Evolutionary conservation across 2,888 invertebrate genomes (phyloP).

Genomic region (Clivina fossor): DNA sequence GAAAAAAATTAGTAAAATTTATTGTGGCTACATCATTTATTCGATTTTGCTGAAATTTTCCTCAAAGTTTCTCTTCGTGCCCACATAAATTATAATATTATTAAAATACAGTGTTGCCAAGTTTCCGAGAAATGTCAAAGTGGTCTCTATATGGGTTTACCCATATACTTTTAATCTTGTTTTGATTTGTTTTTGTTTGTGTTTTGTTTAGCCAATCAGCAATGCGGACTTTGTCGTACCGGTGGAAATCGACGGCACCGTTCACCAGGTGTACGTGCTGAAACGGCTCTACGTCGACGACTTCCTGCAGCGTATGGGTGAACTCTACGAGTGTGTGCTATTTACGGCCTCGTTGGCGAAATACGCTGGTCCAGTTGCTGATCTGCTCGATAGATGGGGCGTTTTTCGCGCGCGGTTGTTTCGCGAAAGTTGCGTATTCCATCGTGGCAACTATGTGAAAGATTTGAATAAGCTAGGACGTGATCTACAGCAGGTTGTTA

Average conservation of each 20-base stretch:
- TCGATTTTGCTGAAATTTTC: too few relatives aligned
- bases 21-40: too few relatives aligned
- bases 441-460: conserved; percentile 99
- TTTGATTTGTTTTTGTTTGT: too few relatives aligned
- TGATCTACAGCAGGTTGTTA: conserved; percentile 94
- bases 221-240: conserved; percentile 99
- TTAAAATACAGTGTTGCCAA: too few relatives aligned
- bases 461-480: conserved; percentile 97
- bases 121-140: too few relatives aligned
- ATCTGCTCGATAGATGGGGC: conserved; percentile 94
- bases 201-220: conserved; percentile 94
- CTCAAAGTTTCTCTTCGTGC: too few relatives aligned
- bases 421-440: conserved; percentile 99
- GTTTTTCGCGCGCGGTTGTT: conserved; percentile 95
- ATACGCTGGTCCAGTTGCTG: conserved; percentile 99
- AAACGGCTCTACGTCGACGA: conserved; percentile 99
- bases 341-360: conserved; percentile 99
- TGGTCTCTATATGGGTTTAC: too few relatives aligned
- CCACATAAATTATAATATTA: too few relatives aligned
- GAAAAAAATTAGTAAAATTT: too few relatives aligned
- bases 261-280: conserved; percentile 98
- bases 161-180: too few relatives aligned
- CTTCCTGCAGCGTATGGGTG: conserved; percentile 96
- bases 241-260: conserved; percentile 98
- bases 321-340: conserved; percentile 97